Conservation (phyloP, 2,113 vertebrate species). For the Piliocolobus tephrosceles region DNA sequence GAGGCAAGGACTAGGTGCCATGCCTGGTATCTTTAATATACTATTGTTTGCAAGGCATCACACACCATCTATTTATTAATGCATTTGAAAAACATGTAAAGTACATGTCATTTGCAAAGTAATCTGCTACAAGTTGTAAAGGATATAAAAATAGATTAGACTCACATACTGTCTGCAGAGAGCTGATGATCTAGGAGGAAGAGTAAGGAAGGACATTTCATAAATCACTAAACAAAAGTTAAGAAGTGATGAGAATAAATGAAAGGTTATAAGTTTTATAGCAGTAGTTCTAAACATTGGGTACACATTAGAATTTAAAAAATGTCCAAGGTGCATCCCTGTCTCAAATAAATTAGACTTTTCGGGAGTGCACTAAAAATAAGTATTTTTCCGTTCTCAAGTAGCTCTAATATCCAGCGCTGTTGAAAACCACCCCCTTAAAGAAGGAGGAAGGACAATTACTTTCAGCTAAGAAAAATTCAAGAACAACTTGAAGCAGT, state of each 20-base stretch:
- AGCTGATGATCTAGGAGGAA: not conserved
- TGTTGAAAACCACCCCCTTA: not conserved
- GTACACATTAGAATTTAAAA: not conserved
- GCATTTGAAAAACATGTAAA: not conserved
- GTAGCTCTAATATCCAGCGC: not conserved
- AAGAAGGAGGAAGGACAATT: not conserved
- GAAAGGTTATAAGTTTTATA: not conserved
- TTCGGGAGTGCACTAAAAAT: not conserved
- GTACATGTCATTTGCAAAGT: not conserved
- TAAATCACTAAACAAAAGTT: not conserved
- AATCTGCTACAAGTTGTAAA: not conserved
- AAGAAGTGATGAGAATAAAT: not conserved
- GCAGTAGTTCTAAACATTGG: not conserved
- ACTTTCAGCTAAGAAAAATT: not conserved
- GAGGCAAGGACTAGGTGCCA: not conserved
- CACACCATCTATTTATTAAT: not conserved
- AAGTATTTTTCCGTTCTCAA: not conserved
- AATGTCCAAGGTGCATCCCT: not conserved
- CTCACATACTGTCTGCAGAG: not conserved
- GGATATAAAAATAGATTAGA: not conserved
- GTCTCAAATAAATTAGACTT: not conserved
- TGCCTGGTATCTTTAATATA: not conserved
- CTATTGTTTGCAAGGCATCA: not conserved
- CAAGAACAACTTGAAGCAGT: not conserved
- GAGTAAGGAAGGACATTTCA: not conserved